Conservation (phyloP, 2,113 vertebrate genomes). For the Bos javanicus region DNA sequence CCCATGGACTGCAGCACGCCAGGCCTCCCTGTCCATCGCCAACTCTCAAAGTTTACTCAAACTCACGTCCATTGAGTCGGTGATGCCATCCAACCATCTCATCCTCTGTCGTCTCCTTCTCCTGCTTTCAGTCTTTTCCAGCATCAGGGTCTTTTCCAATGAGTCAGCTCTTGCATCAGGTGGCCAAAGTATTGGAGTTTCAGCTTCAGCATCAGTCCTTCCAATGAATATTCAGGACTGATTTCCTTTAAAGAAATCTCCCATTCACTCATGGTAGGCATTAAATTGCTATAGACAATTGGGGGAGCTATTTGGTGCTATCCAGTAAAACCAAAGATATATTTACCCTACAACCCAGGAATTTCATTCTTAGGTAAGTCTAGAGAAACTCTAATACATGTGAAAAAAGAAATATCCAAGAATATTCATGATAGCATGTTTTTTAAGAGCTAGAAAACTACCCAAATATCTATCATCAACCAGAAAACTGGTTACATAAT, state of each 20-base stretch:
- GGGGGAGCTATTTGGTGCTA: not conserved
- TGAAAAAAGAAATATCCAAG: not conserved
- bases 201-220: not conserved
- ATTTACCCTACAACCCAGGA: not conserved
- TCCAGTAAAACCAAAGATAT: not conserved
- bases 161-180: not conserved
- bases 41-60: not conserved
- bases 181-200: not conserved
- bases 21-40: not conserved
- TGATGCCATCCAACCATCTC: not conserved
- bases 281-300: not conserved
- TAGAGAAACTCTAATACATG: not conserved
- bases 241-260: not conserved
- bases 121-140: not conserved
- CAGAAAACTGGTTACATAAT: not conserved
- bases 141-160: not conserved
- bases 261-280: not conserved
- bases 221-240: not conserved
- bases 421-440: not conserved
- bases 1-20: not conserved
- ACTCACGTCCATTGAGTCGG: not conserved
- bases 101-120: not conserved
- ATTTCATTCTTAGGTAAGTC: not conserved
- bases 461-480: not conserved
- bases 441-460: not conserved